phyloP scores from a whole-genome alignment of 2,113 vertebrate genomes.

The Seriola quinqueradiata region DNA sequence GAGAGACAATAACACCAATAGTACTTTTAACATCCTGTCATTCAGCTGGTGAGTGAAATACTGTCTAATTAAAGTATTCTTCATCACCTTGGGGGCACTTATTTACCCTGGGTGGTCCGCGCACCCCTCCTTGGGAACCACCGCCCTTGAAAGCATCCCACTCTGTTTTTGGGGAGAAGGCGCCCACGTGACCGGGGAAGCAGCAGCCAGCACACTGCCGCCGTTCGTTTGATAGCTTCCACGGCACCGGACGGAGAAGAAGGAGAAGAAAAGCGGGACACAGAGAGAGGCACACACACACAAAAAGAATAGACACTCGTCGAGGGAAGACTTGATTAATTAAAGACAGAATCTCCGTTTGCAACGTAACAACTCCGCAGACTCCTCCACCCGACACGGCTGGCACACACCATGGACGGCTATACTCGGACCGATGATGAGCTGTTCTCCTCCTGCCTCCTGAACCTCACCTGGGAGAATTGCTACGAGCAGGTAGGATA shows the following conservation, averaged over 20 bases:
- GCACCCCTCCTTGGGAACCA: conserved; percentile 20
- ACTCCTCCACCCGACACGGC: conserved; percentile 56
- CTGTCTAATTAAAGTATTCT: background rate
- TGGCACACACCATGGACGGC: conserved; percentile 88
- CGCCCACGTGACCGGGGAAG: conserved; percentile 79
- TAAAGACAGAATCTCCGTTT: conserved; percentile 2
- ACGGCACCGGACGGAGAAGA: conserved; percentile 66
- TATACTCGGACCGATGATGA: conserved; percentile 92
- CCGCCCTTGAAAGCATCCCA: conserved; percentile 37
- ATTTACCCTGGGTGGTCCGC: conserved; percentile 25
- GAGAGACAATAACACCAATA: background rate
- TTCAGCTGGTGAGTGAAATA: background rate
- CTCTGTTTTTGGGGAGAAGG: conserved; percentile 34
- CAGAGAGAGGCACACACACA: conserved; percentile 17
- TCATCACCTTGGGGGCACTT: too few species aligned
- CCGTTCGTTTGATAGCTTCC: conserved; percentile 56
- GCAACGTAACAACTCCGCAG: conserved; percentile 35
- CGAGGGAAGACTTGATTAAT: conserved; percentile 42
- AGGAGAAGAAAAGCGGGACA: conserved; percentile 11
- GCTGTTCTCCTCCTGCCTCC: conserved; percentile 90
- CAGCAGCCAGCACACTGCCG: conserved; percentile 64
- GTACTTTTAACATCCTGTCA: background rate
- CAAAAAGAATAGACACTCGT: conserved; percentile 42
- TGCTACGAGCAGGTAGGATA: conserved; percentile 92
- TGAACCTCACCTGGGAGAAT: conserved; percentile 94